These are phyloP conservation scores for Dromococcyx pavoninus DNA, from an alignment of 2,797 vertebrate genomes.

Conservation along the genomic window DNA sequence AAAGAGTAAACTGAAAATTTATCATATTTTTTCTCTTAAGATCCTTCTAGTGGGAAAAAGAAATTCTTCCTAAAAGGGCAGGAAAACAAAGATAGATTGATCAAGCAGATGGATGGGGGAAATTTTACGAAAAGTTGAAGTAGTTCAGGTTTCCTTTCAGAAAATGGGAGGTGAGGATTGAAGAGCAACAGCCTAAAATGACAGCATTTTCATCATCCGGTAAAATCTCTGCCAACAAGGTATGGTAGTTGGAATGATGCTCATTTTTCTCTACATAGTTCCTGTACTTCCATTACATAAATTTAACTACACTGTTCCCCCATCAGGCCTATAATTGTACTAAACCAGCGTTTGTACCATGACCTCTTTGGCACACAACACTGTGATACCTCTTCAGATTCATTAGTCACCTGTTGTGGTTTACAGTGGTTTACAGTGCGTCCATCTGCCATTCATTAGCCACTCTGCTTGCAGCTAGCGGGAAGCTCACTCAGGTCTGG, in stretches of 20 bases:
- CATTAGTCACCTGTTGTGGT: not conserved
- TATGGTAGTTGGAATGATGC: fast-evolving
- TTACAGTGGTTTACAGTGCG: fast-evolving
- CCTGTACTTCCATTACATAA: not conserved
- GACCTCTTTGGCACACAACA: not conserved
- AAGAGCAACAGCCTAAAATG: not conserved
- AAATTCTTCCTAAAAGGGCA: not conserved
- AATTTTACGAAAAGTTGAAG: not conserved
- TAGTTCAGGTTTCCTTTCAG: not conserved
- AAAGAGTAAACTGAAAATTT: not conserved
- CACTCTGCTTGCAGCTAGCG: fast-evolving
- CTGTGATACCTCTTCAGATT: not conserved
- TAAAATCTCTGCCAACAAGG: not conserved
- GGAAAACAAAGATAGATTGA: not conserved
- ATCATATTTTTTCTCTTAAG: not conserved
- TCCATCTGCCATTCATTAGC: not conserved
- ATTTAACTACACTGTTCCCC: not conserved
- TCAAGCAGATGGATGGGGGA: not conserved
- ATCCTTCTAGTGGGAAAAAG: not conserved
- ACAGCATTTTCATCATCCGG: not conserved
- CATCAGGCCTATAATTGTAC: not conserved
- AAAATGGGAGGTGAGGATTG: not conserved
- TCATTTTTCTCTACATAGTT: not conserved
- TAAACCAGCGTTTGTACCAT: not conserved
- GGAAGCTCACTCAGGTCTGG: not conserved